Evolutionary conservation across 2,113 vertebrate genomes (phyloP).

Genomic region (Maccullochella peelii): DNA sequence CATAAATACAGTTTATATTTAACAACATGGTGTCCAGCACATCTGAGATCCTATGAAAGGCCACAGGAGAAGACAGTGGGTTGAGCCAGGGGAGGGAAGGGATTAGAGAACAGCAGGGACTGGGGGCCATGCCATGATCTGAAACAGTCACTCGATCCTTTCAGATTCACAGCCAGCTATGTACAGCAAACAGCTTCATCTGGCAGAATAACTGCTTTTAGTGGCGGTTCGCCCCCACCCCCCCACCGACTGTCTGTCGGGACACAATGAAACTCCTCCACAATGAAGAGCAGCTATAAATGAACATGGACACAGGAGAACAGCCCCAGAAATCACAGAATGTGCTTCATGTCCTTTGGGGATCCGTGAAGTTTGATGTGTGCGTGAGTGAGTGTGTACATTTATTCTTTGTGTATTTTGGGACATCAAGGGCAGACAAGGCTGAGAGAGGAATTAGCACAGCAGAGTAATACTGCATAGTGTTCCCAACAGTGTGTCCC

Average conservation of each 20-base stretch:
- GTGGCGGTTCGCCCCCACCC: constrained; percentile 58
- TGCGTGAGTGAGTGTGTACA: constrained; percentile 50
- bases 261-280: constrained; percentile 83
- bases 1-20: constrained; percentile 38
- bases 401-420: constrained; percentile 82
- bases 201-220: constrained; percentile 82
- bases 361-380: constrained; percentile 63
- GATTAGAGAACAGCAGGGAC: constrained; percentile 62
- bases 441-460: constrained; percentile 80
- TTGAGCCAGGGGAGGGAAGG: constrained; percentile 57
- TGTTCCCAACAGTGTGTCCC: constrained; percentile 60
- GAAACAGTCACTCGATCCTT: constrained; percentile 84
- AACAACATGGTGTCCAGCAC: constrained; percentile 50
- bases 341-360: constrained; percentile 83
- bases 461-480: constrained; percentile 70
- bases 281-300: constrained; percentile 89
- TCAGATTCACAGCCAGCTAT: constrained; percentile 85
- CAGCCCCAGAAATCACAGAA: constrained; percentile 88
- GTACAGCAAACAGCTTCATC: constrained; percentile 87
- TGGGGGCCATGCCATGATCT: constrained; percentile 84
- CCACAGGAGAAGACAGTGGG: constrained; percentile 73
- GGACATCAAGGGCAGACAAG: constrained; percentile 85
- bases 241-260: constrained; percentile 68
- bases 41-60: constrained; percentile 64
- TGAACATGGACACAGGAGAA: constrained; percentile 87